Evolutionary conservation across 2,113 vertebrate genomes (phyloP), one percentile per base, ranked within the genome.

Genomic region (Neopipo cinnamomea): DNA sequence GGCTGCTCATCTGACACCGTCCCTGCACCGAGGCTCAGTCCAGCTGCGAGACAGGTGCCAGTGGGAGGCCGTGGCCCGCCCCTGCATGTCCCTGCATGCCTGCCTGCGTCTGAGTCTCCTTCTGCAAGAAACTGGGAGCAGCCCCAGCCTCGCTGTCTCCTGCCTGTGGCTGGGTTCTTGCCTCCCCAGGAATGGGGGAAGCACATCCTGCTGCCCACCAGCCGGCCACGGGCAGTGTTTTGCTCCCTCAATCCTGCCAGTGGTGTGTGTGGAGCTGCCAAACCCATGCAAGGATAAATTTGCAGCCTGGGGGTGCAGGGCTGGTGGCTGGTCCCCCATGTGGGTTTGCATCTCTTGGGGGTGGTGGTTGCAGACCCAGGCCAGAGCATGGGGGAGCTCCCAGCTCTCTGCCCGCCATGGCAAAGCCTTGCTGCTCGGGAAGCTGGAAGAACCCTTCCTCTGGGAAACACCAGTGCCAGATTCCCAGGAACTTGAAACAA

Each of bases 401-500:
- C 83, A 70, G 66, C 72, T 59, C 63, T 59, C 52, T 85, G 63
- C 67, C 71, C 66, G 1, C 74, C 5, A 0, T 6, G 50, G 82
- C 75, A 76, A 68, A 91, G 42, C 86, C 78, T 30, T 2, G 1
- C 44, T 12, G 10, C 83, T 95, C 55, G 77, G 67, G 87, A 95
- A 93, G 90, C 56, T 81, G 88, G 42, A 74, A 72, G 87, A 66
- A 85, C 63, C 44, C 70, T 93, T 97, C 74, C 53, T 91, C 73
- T 62, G 80, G 73, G 28, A 74, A 59, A 72, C 13, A 3, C 41
- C 75, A 49, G 23, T 77, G 96, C 96, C 96, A 95, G 89, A 81
- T 97, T 97, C 97, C 96, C 97, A 97, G 90, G 79, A 95, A 94
- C 90, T 71, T 89, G 88, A 88, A 97, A 94, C 56, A 70, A 85